Evolutionary conservation across 2,888 invertebrate genomes (phyloP).

Genomic region (Meliscaeva auricollis): DNA sequence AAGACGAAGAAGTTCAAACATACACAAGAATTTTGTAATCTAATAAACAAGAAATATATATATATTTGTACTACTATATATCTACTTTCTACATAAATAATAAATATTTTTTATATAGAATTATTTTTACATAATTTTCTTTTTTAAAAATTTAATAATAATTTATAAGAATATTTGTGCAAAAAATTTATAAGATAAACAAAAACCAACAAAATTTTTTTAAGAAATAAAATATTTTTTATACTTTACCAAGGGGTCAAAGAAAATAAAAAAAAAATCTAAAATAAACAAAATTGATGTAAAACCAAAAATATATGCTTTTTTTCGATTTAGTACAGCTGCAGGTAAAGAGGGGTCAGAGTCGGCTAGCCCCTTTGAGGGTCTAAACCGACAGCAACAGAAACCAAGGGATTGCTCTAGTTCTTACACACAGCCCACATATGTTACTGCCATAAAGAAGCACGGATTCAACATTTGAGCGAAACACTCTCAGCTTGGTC

Average conservation of each 20-base stretch:
- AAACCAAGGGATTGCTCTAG: too few species aligned
- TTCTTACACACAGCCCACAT: too few species aligned
- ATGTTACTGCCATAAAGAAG: too few species aligned
- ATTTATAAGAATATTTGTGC: constrained; percentile 33
- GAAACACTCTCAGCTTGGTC: too few species aligned
- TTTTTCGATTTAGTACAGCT: too few species aligned
- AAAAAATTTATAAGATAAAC: constrained; percentile 19
- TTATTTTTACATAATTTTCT: constrained; percentile 4
- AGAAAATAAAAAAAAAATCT: neutral
- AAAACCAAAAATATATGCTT: neutral
- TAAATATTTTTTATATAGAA: constrained; percentile 8
- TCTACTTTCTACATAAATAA: neutral
- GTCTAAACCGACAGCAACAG: too few species aligned
- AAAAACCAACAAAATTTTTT: neutral
- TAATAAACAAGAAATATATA: neutral
- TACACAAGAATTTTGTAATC: constrained; percentile 3
- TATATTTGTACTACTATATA: neutral
- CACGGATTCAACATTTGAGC: too few species aligned
- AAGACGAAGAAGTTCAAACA: constrained; percentile 35
- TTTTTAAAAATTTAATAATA: constrained; percentile 15
- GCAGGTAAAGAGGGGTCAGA: too few species aligned
- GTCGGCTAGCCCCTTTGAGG: too few species aligned
- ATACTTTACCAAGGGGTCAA: neutral
- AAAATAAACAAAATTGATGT: constrained; percentile 8
- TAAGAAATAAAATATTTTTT: neutral